Percentiles rank a stretch among this genome's conserved stretches.
phyloP scores from a whole-genome alignment of 2,888 invertebrate species.

The Monochamus alternatus region DNA sequence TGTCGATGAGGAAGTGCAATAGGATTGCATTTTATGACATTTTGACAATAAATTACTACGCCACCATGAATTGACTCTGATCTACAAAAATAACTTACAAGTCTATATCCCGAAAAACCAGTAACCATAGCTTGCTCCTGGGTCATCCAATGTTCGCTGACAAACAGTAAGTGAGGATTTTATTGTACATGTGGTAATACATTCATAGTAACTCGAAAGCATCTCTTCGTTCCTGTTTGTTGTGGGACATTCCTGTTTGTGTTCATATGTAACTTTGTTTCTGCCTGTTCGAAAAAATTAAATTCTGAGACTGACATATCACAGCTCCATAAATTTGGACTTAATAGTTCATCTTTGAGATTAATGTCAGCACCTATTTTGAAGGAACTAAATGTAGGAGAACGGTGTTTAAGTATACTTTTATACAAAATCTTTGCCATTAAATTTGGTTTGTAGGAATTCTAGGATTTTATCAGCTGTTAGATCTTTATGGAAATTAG shows the following conservation, averaged over 20 bases:
- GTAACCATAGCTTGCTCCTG: not conserved
- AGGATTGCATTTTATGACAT: not conserved
- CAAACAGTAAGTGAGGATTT: not conserved
- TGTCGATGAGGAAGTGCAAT: not conserved
- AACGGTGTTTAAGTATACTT: not conserved
- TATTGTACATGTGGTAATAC: too few species aligned
- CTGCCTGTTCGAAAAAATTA: not conserved
- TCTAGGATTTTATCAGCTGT: not conserved
- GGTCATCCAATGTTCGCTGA: slow-evolving; percentile 2
- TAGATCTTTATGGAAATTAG: not conserved
- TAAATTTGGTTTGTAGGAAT: not conserved
- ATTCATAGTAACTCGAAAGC: too few species aligned
- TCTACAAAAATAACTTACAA: not conserved
- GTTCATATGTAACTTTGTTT: not conserved
- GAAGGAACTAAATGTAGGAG: not conserved
- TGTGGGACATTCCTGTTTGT: too few species aligned
- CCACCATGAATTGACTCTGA: not conserved
- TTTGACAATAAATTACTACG: not conserved
- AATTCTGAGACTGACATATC: not conserved
- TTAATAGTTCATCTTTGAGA: not conserved
- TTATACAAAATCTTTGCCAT: not conserved
- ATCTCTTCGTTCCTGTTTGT: too few species aligned
- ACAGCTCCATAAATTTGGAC: not conserved
- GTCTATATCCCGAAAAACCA: not conserved
- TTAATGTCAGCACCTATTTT: not conserved